Evolutionary conservation across 64 coral and sea anemone genomes (phyloP), one percentile per base, ranked within the genome.

Genomic region (Montipora efflorescens): DNA sequence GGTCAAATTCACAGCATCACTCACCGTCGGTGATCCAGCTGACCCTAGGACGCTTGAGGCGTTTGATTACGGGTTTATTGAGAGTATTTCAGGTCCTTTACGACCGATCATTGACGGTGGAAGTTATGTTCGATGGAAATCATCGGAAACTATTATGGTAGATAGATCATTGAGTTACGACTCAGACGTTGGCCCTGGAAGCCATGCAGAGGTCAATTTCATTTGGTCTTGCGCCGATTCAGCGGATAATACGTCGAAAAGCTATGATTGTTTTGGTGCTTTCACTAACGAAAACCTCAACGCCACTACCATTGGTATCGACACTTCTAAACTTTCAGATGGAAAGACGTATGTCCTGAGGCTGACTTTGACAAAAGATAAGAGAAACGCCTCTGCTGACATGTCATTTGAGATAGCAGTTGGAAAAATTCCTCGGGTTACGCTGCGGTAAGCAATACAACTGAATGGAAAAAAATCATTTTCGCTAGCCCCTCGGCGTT

Each of bases 41-140:
- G 66, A 13, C 8, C 82, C 82, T 5, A 44, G 66, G 15, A 71
- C 66, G 19, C 18, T 86, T 5, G 15, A 48, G 2, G 82, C 82
- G 18, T 86, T 86, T 72, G 82, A 86, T 67, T 86, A 71, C 47
- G 82, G 82, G 4, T 86, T 86, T 22, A 86, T 86, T 86, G 7
- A 86, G 19, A 68, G 45, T 46, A 71, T 86, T 49, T 1, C 62
- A 23, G 82, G 62, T 49, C 82, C 82, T 13, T 45, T 86, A 21
- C 46, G 44, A 48, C 44, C 82, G 12, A 86, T 86, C 22, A 69
- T 86, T 86, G 82, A 86, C 45, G 82, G 82, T 13, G 82, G 82
- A 47, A 86, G 82, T 19, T 21, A 47, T 10, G 82, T 86, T 50
- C 82, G 82, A 0, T 86, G 82, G 62, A 47, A 47, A 13, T 86